Base-by-base conservation (phyloP, 2,888 invertebrate species). In the Octodonta nipae region DNA sequence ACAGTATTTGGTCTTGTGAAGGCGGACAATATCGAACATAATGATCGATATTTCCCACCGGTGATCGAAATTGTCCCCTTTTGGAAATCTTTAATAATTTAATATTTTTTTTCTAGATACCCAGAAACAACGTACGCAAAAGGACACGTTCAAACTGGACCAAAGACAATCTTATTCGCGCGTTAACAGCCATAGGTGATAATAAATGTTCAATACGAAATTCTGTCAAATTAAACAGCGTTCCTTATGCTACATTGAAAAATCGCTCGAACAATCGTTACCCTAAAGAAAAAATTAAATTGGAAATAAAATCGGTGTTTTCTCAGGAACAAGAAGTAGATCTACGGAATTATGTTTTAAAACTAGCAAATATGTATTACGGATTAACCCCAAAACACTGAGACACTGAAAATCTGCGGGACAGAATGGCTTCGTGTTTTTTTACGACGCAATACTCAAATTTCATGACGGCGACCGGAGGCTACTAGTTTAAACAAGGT, bases 401-500 rank as follows among this genome's bases (percentile, higher is more conserved):
- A 13, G 28, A 15, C 3, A 33, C n/a, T 11, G 12, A 24, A 32
- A 30, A 31, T 25, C 10, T 26, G 26, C 25, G 26, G 26, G 11
- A 25, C 27, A n/a, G n/a, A n/a, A n/a, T n/a, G n/a, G n/a, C n/a
- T n/a, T n/a, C n/a, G n/a, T n/a, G n/a, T n/a, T n/a, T 33, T 36
- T 36, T 20, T 33, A 15, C 22, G 25, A 6, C 13, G 33, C n/a
- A 27, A 36, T 34, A 24, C 34, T 15, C 34, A 34, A 32, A 34
- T 33, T 34, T 32, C 25, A 11, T 27, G 31, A 15, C 25, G 35
- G 11, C 15, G 32, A 34, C 30, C 30, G 11, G 30, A 24, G 20
- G 34, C 24, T n/a, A 35, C 32, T 24, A 35, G 35, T 17, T 27
- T 32, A 27, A 32, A 32, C 22, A 35, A 27, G 27, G 13, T 33